Evolutionary conservation across 2,888 invertebrate genomes (phyloP), one percentile per base, ranked within the genome.

Genomic region (Catocala sponsa): DNA sequence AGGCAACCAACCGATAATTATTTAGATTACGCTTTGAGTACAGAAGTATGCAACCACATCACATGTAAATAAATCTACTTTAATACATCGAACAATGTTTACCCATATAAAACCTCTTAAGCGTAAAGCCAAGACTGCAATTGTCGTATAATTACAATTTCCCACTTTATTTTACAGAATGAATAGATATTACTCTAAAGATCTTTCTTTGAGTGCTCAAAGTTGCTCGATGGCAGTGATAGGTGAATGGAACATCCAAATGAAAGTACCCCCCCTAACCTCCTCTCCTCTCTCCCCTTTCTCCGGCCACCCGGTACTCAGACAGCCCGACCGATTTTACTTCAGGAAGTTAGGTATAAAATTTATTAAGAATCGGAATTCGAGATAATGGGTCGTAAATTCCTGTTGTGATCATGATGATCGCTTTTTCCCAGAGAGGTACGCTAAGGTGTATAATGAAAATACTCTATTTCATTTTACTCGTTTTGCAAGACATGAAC

Each of bases 201-300:
- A 43, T 46, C 50, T 56, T 65, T 63, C 63, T 59, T 59, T 59
- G 43, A 56, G 32, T 56, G 25, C 13, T 58, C 35, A 59, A 62
- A 57, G 56, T 62, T 50, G 13, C 49, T 51, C 35, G 38, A 65
- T 57, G 58, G 42, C 44, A 50, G 47, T 59, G 58, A 59, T 55
- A 62, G 65, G 58, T 62, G 52, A 62, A 62, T 55, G 44, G 58
- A 62, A 65, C 41, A 43, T 59, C 43, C 52, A 49, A 62, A 65
- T 55, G 58, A 61, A 60, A 64, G 53, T 57, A 48, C 42, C 64
- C 52, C 58, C 35, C 15, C 51, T 2, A 25, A 25, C 25, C 42
- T 41, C 33, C 15, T 43, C 12, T 41, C 15, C 11, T 4, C 46
- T 6, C 15, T 51, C 49, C 47, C 10, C 53, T 32, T 35, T 6